These are phyloP conservation scores for Cyclura pinguis DNA, from an alignment of 2,797 vertebrate genomes.

Conservation along the genomic window DNA sequence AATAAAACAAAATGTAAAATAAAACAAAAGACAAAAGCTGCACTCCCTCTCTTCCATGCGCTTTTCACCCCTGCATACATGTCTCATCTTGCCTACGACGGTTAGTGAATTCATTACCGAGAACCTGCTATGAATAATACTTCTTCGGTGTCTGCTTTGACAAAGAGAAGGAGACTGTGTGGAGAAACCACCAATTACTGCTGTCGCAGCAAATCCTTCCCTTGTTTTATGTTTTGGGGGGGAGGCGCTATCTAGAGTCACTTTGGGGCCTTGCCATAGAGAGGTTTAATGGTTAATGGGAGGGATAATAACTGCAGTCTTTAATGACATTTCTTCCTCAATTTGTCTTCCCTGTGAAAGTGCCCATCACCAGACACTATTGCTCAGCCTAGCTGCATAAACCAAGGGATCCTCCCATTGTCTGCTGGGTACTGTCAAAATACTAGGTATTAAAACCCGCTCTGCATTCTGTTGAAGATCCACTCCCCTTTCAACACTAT, in stretches of 20 bases:
- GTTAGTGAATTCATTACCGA: conserved; percentile 12
- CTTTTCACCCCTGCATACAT: conserved; percentile 21
- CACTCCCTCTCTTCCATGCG: background rate
- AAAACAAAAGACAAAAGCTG: background rate
- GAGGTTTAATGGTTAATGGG: background rate
- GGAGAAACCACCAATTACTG: conserved; percentile 1
- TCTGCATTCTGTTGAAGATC: background rate
- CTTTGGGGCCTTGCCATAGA: background rate
- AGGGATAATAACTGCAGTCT: background rate
- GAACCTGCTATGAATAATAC: conserved; percentile 17
- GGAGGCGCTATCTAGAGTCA: background rate
- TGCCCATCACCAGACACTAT: background rate
- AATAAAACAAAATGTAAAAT: background rate
- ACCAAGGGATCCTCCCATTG: conserved; percentile 29
- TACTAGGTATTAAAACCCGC: background rate
- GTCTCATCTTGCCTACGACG: conserved; percentile 27
- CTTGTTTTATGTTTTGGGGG: background rate
- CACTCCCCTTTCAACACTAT: background rate
- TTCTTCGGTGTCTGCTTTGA: background rate
- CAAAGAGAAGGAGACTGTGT: background rate
- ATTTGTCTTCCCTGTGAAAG: background rate
- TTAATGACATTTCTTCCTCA: background rate
- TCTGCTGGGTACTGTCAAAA: background rate
- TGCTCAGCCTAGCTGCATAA: background rate
- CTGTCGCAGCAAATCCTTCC: background rate